Conservation (phyloP, 2,888 invertebrate genomes). For the Rhopalosiphum nymphaeae region DNA sequence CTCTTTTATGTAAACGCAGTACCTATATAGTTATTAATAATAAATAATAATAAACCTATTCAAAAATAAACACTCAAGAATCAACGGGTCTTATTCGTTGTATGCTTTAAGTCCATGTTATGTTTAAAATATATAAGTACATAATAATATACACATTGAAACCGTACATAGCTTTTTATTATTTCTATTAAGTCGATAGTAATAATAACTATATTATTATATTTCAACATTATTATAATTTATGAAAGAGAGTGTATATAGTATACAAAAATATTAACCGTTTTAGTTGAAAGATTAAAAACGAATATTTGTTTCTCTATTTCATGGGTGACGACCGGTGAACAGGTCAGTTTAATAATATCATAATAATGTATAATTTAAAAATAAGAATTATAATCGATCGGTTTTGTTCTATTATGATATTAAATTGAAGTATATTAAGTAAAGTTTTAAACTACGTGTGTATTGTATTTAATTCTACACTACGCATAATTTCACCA, state of each 20-base stretch:
- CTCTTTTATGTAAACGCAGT: not conserved
- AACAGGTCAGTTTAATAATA: not conserved
- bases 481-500: not conserved
- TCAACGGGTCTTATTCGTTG: no score
- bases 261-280: not conserved
- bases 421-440: not conserved
- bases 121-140: not conserved
- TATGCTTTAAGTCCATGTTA: not conserved
- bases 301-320: not conserved
- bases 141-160: not conserved
- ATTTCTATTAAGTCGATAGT: not conserved
- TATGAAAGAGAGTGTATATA: not conserved
- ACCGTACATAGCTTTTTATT: not conserved
- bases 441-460: not conserved
- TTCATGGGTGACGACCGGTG: not conserved
- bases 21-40: not conserved
- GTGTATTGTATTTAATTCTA: not conserved
- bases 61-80: not conserved
- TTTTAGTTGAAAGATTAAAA: not conserved
- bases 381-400: not conserved
- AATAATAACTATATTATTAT: not conserved
- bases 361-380: not conserved
- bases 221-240: not conserved
- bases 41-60: not conserved
- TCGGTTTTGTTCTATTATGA: not conserved